phyloP scores from a whole-genome alignment of 2,113 vertebrate genomes.

The Fulica atra region DNA sequence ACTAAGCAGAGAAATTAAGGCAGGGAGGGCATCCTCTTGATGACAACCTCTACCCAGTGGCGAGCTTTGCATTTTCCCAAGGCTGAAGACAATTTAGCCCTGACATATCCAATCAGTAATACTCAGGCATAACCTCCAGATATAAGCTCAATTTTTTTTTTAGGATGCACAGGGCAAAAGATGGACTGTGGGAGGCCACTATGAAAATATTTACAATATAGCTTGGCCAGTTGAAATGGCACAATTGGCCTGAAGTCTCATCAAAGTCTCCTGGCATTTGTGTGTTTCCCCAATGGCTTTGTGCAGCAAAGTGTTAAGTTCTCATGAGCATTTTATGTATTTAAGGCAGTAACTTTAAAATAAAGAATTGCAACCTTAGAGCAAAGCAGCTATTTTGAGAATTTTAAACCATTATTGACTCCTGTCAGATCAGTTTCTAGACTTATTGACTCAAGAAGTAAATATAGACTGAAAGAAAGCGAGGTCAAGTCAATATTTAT shows the following conservation, averaged over 20 bases:
- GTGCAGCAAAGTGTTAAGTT: slow-evolving; percentile 35
- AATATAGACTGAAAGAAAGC: slow-evolving; percentile 77
- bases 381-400: slow-evolving; percentile 72
- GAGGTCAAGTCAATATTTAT: slow-evolving; percentile 82
- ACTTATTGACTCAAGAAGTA: slow-evolving; percentile 78
- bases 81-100: slow-evolving; percentile 14
- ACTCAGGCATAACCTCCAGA: neutral
- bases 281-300: neutral
- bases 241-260: neutral
- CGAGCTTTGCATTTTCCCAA: slow-evolving; percentile 12
- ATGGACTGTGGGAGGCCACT: slow-evolving; percentile 14
- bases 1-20: slow-evolving; percentile 23
- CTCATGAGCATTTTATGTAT: slow-evolving; percentile 28
- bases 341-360: slow-evolving; percentile 64
- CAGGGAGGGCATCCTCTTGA: neutral
- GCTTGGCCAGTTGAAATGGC: slow-evolving; percentile 38
- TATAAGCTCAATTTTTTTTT: neutral
- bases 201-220: slow-evolving; percentile 31
- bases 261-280: neutral
- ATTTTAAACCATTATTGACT: slow-evolving; percentile 78
- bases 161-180: neutral
- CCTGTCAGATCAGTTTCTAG: slow-evolving; percentile 79
- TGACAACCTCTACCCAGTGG: slow-evolving; percentile 14
- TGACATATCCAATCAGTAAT: slow-evolving; percentile 22
- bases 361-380: slow-evolving; percentile 58